Evolutionary conservation across 2,888 invertebrate genomes (phyloP), one percentile per base, ranked within the genome.

Genomic region (Rotaria socialis): DNA sequence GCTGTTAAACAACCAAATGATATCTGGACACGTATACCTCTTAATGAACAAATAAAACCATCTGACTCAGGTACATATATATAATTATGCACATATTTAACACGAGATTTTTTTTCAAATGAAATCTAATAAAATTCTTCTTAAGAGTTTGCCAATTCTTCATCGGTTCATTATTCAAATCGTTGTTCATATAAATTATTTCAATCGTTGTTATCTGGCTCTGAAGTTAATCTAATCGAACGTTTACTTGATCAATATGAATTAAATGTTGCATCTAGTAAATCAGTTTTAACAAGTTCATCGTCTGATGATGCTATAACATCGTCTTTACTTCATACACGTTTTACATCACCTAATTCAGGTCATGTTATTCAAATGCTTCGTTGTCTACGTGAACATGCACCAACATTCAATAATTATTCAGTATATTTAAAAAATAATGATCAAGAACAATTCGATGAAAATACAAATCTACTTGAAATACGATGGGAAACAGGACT

Each of bases 161-260:
- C 80, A 14, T n/a, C 80, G 47, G 47, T 47, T 14, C 11, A 47
- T 80, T 47, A 47, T 80, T 47, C 43, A 8, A 80, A 80, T 80
- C 80, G 80, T 47, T 43, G n/a, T 47, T 47, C 47, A 22, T 80
- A 80, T 80, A 80, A 43, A 47, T 47, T 80, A 80, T 80, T 80
- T 43, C 80, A 80, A 80, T 80, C 80, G 14, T 11, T 80, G 3
- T n/a, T 80, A n/a, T 35, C 2, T 11, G 10, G 24, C 24, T 47
- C 80, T 5, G 41, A 67, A 35, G 67, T 67, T 35, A 80, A 80
- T 80, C 24, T 80, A 11, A 47, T 80, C 14, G 80, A 80, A 80
- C 80, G 80, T 80, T 47, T 80, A 80, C 80, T 80, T 80, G 80
- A 80, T 80, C 80, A 80, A 47, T 80, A 80, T 80, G 80, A 80